phyloP scores from a whole-genome alignment of 2,113 vertebrate genomes.

The Megaleporinus macrocephalus region DNA sequence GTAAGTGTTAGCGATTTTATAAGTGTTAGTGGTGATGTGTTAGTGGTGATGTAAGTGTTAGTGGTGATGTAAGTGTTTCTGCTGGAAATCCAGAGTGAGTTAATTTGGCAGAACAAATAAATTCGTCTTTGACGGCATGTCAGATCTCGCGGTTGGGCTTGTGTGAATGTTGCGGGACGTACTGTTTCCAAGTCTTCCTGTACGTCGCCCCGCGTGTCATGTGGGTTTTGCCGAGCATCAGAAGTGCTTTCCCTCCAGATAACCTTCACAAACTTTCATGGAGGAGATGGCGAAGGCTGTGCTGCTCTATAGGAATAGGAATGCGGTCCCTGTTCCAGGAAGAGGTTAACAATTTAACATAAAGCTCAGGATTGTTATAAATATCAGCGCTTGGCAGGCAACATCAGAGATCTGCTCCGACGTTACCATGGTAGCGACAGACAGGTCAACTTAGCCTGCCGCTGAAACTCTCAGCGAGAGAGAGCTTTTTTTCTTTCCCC shows the following conservation, averaged over 20 bases:
- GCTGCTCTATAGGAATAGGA: conserved; percentile 14
- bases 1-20: too few relatives aligned
- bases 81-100: not conserved
- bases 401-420: conserved; percentile 47
- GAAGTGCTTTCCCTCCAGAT: not conserved
- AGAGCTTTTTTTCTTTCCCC: conserved; percentile 31
- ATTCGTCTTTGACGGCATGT: not conserved
- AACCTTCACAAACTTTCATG: not conserved
- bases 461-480: conserved; percentile 44
- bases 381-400: conserved; percentile 47
- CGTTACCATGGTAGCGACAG: conserved; percentile 59
- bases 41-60: too few relatives aligned
- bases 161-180: not conserved
- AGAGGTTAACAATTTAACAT: conserved; percentile 49
- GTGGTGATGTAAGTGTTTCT: too few relatives aligned
- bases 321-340: conserved; percentile 19
- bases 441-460: conserved; percentile 52
- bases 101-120: conserved; percentile 20
- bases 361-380: conserved; percentile 53
- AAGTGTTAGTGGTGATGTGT: too few relatives aligned
- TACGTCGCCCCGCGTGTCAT: not conserved
- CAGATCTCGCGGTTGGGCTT: conserved; percentile 12
- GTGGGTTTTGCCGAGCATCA: not conserved
- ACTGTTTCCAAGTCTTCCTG: not conserved
- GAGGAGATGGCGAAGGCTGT: not conserved